phyloP scores from a whole-genome alignment of 2,797 vertebrate genomes.

The Sandelia bainsii region DNA sequence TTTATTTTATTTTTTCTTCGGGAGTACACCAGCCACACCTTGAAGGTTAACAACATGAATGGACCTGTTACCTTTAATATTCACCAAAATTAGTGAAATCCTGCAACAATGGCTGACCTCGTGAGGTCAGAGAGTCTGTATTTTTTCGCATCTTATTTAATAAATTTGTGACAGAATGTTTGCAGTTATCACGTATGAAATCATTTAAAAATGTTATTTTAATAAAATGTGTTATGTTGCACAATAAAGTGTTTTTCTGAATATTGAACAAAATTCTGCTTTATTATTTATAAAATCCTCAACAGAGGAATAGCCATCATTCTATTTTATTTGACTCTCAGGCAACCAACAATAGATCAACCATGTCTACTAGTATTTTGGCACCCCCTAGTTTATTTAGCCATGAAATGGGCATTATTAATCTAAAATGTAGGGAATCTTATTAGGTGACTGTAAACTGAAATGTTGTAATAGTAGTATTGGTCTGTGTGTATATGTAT shows the following conservation, averaged over 20 bases:
- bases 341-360: fast-evolving
- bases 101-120: conserved; percentile 10
- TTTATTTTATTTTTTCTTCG: not conserved
- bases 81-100: conserved; percentile 9
- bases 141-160: conserved; percentile 38
- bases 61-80: not conserved
- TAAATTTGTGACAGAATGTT: conserved; percentile 40
- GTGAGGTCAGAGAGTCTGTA: conserved; percentile 5
- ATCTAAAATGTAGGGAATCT: not conserved
- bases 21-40: not conserved
- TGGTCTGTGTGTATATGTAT: not conserved
- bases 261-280: not conserved
- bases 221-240: not conserved
- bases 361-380: not conserved
- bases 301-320: no score
- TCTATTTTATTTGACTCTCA: not conserved
- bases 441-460: not conserved
- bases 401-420: not conserved
- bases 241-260: not conserved
- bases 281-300: not conserved
- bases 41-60: not conserved
- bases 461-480: not conserved
- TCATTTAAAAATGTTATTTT: no score
- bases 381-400: conserved; percentile 33
- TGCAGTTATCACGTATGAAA: not conserved